These are phyloP conservation scores for Pristionchus arcanus DNA, from an alignment of 2,888 invertebrate species.

Conservation along the genomic window DNA sequence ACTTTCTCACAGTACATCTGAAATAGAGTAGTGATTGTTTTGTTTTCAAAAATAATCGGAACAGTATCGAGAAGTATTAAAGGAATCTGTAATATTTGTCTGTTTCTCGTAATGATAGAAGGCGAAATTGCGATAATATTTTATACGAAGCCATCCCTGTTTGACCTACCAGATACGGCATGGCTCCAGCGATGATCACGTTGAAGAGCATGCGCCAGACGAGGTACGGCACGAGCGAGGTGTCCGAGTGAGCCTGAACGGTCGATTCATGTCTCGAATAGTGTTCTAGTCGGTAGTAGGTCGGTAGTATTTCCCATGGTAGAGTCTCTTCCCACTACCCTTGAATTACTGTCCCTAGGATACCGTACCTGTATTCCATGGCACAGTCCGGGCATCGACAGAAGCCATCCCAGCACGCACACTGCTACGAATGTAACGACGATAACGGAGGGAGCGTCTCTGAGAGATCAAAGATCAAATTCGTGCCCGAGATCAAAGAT, in stretches of 20 bases:
- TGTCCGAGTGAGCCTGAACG: background rate
- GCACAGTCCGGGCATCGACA: slow-evolving; percentile 38
- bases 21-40: background rate
- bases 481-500: background rate
- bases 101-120: no score
- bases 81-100: no score
- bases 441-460: slow-evolving; percentile 46
- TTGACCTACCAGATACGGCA: background rate
- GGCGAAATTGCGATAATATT: no score
- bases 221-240: slow-evolving; percentile 36
- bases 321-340: no score
- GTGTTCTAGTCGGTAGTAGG: no score
- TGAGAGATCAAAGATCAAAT: background rate
- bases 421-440: slow-evolving; percentile 42
- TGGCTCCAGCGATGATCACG: slow-evolving; percentile 11
- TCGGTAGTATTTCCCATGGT: no score
- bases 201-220: slow-evolving; percentile 49
- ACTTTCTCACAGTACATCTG: slow-evolving; percentile 12
- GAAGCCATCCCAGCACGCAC: background rate
- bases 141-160: background rate
- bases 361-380: slow-evolving; percentile 41
- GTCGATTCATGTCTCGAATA: no score
- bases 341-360: no score
- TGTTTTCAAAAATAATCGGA: background rate
- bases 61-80: no score